phyloP scores from a whole-genome alignment of 2,888 invertebrate genomes.

The Julus scanicus region DNA sequence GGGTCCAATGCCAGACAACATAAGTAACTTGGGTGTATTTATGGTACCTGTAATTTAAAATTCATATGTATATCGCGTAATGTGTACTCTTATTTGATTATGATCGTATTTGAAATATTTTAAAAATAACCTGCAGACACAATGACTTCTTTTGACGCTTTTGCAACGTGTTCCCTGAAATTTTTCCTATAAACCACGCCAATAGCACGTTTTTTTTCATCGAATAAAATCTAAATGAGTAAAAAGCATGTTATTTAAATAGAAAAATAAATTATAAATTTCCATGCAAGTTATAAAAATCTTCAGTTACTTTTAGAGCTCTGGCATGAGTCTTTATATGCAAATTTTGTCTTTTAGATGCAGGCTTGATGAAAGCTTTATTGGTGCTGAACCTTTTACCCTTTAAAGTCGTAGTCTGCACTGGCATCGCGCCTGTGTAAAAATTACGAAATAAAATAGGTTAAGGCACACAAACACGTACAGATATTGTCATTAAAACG shows the following conservation, averaged over 20 bases:
- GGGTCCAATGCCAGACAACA: slow-evolving; percentile 57
- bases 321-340: slow-evolving; percentile 86
- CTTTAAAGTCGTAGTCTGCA: slow-evolving; percentile 87
- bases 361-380: slow-evolving; percentile 86
- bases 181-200: slow-evolving; percentile 54
- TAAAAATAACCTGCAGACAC: slow-evolving; percentile 53
- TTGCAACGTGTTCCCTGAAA: slow-evolving; percentile 31
- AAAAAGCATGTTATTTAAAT: neutral
- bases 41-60: neutral
- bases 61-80: neutral
- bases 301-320: slow-evolving; percentile 72
- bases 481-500: neutral
- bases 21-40: slow-evolving; percentile 36
- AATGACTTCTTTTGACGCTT: slow-evolving; percentile 55
- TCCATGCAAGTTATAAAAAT: neutral
- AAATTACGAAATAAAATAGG: neutral
- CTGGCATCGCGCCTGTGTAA: slow-evolving; percentile 80
- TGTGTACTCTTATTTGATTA: neutral
- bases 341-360: slow-evolving; percentile 81
- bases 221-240: slow-evolving; percentile 46
- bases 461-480: neutral
- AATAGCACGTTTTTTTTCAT: slow-evolving; percentile 48
- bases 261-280: neutral
- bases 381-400: slow-evolving; percentile 89
- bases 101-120: neutral